A percentile compares a stretch with the other conserved stretches of the same genome.
These are phyloP conservation scores for Acyrthosiphon pisum DNA, from an alignment of 1,140 invertebrate genomes.

Conservation along the genomic window DNA sequence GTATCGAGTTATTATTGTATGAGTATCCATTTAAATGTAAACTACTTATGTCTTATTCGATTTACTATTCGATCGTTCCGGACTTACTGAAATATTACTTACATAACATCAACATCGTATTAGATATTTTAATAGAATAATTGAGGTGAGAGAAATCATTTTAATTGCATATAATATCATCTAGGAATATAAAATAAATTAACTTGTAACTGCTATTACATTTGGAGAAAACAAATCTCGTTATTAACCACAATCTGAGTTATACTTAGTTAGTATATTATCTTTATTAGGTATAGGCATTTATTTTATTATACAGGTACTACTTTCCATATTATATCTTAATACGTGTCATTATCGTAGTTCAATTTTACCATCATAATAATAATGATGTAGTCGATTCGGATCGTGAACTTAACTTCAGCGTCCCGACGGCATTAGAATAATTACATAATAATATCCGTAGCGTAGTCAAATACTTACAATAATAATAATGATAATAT, in stretches of 20 bases:
- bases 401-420: not conserved
- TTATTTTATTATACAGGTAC: too few species aligned
- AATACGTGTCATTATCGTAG: not conserved
- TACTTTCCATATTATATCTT: not conserved
- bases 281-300: too few species aligned
- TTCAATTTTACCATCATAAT: not conserved
- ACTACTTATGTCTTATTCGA: too few species aligned
- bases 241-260: not conserved
- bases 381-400: not conserved
- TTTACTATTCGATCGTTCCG: too few species aligned
- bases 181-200: too few species aligned
- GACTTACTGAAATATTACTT: too few species aligned
- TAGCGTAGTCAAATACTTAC: not conserved
- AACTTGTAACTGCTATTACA: too few species aligned
- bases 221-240: not conserved
- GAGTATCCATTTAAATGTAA: not conserved
- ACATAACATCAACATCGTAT: not conserved
- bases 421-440: not conserved
- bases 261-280: not conserved
- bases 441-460: not conserved
- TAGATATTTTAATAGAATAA: not conserved
- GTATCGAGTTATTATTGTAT: not conserved
- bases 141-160: rapidly evolving
- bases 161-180: not conserved
- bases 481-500: not conserved